Evolutionary conservation across 2,888 invertebrate genomes (phyloP), one percentile per base, ranked within the genome.

Genomic region (Pantelozetes paolii): DNA sequence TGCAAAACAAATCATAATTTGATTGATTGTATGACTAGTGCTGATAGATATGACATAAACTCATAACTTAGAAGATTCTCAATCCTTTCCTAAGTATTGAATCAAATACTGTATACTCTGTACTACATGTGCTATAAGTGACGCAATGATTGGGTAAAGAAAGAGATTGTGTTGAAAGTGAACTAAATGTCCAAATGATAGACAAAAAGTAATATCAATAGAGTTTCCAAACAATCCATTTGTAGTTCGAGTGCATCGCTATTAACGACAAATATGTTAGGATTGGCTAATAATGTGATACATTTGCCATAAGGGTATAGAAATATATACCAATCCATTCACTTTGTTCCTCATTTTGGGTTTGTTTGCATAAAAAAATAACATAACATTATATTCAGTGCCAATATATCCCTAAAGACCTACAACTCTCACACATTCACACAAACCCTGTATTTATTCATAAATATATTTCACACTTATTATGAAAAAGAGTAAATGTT

Each of bases 1-100:
- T 62, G 62, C n/a, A 18, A 62, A 62, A 30, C 18, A n/a, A 32
- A 62, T 32, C 62, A 1, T 28, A 48, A 18, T 6, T 62, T 62
- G 62, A 62, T 62, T 62, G 62, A 62, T 62, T 1, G 62, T 32
- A 62, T 62, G 62, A n/a, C n/a, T 62, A 26, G 32, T 1, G 62
- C 32, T 30, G 13, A 32, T 30, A 32, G 48, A 48, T n/a, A 48
- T n/a, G 15, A 28, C 26, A 23, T 11, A 54, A 11, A 26, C 3
- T 11, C 20, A 20, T 54, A 9, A 23, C 26, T 20, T 9, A 23
- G 8, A 23, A 54, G 23, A n/a, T 23, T 23, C 23, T 62, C 62
- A 62, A 62, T 32, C 30, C 30, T 62, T 62, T 32, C 32, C 9
- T 13, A n/a, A n/a, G 9, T 8, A 32, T 62, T 30, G 9, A 32